A percentile compares a stretch with the other conserved stretches of the same genome.
These are phyloP conservation scores for Pimpla rufipes DNA, from an alignment of 2,888 invertebrate genomes.

Conservation along the genomic window DNA sequence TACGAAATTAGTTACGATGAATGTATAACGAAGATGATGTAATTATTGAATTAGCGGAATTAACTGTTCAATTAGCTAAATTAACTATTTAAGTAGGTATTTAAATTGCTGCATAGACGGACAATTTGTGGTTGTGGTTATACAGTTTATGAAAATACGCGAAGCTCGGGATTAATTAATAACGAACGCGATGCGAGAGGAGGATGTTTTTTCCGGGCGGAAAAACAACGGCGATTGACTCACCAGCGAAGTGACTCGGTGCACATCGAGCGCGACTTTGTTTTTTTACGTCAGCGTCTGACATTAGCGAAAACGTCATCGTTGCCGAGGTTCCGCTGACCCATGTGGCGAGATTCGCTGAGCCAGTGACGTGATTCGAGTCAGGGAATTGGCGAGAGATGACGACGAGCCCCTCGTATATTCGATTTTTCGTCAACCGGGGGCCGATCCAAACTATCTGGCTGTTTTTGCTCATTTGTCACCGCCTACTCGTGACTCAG, in stretches of 20 bases:
- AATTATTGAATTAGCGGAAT: too few relatives aligned
- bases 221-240: slow-evolving; percentile 36
- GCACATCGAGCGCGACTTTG: neutral
- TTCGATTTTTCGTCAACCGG: slow-evolving; percentile 20
- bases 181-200: slow-evolving; percentile 13
- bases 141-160: neutral
- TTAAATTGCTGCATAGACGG: neutral
- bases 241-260: slow-evolving; percentile 5
- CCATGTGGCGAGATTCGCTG: slow-evolving; percentile 13
- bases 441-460: neutral
- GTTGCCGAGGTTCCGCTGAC: slow-evolving; percentile 42
- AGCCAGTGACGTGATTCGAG: slow-evolving; percentile 29
- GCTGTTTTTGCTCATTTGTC: neutral
- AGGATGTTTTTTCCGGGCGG: neutral
- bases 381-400: slow-evolving; percentile 16
- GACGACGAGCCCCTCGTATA: slow-evolving; percentile 28
- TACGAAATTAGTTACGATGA: too few relatives aligned
- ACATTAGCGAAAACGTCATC: slow-evolving; percentile 52
- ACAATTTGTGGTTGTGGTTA: too few relatives aligned
- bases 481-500: neutral
- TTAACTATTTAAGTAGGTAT: neutral
- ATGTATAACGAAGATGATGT: too few relatives aligned
- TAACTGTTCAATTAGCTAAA: too few relatives aligned
- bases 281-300: slow-evolving; percentile 34
- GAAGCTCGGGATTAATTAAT: neutral